Conservation (phyloP, 2,888 invertebrate genomes). For the Sarcophaga variegata region DNA sequence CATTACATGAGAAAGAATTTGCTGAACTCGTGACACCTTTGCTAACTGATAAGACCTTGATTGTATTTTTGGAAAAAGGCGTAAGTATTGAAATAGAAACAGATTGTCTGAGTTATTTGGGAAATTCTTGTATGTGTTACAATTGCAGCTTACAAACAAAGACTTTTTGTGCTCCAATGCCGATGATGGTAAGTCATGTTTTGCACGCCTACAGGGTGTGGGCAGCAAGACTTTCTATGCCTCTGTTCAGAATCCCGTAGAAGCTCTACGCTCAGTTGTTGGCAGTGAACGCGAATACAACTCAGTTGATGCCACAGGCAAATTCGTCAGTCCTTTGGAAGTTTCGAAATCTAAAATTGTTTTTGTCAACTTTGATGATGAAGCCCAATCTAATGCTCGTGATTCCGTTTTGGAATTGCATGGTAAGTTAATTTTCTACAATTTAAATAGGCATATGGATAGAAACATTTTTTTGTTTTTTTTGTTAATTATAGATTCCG, state of each 20-base stretch:
- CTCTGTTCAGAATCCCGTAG: constrained; percentile 85
- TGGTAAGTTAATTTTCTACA: constrained; percentile 79
- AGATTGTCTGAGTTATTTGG: not conserved
- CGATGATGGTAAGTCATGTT: constrained; percentile 79
- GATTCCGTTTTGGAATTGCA: constrained; percentile 83
- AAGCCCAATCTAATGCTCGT: constrained; percentile 84
- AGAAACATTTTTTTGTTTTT: not conserved
- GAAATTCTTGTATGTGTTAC: not conserved
- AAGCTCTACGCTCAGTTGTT: constrained; percentile 83
- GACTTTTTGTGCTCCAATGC: constrained; percentile 82
- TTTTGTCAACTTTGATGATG: constrained; percentile 84
- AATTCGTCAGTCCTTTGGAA: constrained; percentile 74
- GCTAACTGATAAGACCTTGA: constrained; percentile 79
- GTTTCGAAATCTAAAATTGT: constrained; percentile 82
- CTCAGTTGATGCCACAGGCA: constrained; percentile 73
- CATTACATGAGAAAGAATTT: constrained; percentile 76
- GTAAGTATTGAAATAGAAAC: constrained; percentile 77
- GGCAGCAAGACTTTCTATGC: constrained; percentile 84
- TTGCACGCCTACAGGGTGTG: constrained; percentile 80
- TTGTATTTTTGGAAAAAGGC: constrained; percentile 83
- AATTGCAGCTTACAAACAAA: constrained; percentile 81
- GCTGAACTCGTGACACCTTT: constrained; percentile 72
- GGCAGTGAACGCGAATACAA: constrained; percentile 78
- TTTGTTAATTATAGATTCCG: constrained; percentile 78
- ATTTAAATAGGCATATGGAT: not conserved